A percentile compares a stretch with the other conserved stretches of the same genome.
Evolutionary conservation across 2,797 vertebrate genomes (phyloP).

Genomic region (Anguilla pacifica): DNA sequence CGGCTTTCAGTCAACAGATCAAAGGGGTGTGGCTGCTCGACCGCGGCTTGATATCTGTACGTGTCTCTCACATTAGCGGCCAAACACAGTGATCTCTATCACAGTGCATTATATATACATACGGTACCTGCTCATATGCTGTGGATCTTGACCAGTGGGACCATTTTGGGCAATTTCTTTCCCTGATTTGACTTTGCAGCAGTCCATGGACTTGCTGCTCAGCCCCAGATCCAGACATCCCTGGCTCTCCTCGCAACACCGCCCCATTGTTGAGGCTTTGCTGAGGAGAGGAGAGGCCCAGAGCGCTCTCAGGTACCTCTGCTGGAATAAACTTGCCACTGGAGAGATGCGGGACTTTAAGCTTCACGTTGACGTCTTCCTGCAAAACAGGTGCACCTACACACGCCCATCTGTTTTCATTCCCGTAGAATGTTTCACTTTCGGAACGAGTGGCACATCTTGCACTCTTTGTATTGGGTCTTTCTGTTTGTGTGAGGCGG

Average conservation of each 20-base stretch:
- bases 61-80: not conserved
- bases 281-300: conserved; percentile 52
- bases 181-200: conserved; percentile 36
- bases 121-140: not conserved
- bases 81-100: not conserved
- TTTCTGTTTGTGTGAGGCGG: conserved; percentile 7
- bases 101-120: not conserved
- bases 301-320: conserved; percentile 56
- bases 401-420: not conserved
- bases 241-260: conserved; percentile 59
- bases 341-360: conserved; percentile 55
- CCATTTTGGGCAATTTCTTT: not conserved
- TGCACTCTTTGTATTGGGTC: not conserved
- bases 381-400: conserved; percentile 55
- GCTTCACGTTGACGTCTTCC: conserved; percentile 54
- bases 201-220: conserved; percentile 57
- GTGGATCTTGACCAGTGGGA: not conserved
- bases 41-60: conserved; percentile 57
- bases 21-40: conserved; percentile 66
- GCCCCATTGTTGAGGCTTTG: conserved; percentile 55
- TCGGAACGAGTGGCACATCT: not conserved
- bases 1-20: conserved; percentile 58
- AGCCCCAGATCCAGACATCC: conserved; percentile 52
- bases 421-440: not conserved
- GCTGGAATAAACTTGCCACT: conserved; percentile 51